These are phyloP conservation scores for Eulemur albifrons DNA, from an alignment of 2,797 vertebrate species.

Conservation along the genomic window DNA sequence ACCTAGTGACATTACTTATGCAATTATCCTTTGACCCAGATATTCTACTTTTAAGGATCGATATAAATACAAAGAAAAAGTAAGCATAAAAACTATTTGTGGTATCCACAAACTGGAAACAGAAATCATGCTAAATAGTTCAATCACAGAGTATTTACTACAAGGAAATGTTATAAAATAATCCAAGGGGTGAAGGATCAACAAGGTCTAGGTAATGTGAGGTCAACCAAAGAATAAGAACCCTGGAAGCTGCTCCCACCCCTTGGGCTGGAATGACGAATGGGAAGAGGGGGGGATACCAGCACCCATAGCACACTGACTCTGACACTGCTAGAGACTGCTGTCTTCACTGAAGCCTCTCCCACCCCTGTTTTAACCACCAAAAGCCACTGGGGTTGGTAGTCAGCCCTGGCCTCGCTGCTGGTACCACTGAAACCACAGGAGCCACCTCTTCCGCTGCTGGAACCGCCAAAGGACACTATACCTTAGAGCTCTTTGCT, in stretches of 20 bases:
- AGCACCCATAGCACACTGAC: neutral
- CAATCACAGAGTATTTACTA: neutral
- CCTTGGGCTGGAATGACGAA: neutral
- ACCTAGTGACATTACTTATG: neutral
- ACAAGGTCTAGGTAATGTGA: neutral
- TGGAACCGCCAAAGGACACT: neutral
- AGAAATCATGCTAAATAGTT: neutral
- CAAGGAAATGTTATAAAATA: neutral
- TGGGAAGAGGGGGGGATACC: neutral
- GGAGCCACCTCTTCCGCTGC: too few species aligned
- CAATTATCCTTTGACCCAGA: neutral
- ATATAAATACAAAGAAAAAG: neutral
- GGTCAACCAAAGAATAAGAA: neutral
- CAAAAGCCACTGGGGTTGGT: neutral
- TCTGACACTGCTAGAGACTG: neutral
- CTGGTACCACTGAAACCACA: neutral
- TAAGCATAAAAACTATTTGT: neutral
- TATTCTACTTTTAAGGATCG: neutral
- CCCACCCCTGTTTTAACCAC: neutral
- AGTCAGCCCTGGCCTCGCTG: neutral
- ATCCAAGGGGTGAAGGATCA: neutral
- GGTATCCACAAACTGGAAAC: neutral
- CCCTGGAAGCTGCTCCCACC: neutral
- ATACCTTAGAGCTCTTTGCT: neutral
- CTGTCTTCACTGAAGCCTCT: neutral